Percentiles rank a stretch among this genome's conserved stretches.
Conservation (phyloP, 2,888 invertebrate genomes). For the Drosophila kuntzei region DNA sequence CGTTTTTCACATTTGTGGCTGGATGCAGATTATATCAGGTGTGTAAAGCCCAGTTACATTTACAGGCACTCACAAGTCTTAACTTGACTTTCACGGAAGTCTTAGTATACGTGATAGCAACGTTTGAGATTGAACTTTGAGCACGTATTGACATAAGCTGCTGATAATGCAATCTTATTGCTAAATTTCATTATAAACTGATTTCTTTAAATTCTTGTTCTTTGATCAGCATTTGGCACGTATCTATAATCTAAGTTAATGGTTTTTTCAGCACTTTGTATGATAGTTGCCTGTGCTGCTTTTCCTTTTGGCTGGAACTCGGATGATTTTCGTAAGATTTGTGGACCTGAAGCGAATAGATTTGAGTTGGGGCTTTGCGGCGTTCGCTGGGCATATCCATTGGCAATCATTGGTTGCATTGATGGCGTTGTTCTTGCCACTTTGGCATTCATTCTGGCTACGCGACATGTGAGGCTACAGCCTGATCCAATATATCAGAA, state of each 20-base stretch:
- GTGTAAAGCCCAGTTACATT: slow-evolving; percentile 74
- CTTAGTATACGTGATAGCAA: slow-evolving; percentile 30
- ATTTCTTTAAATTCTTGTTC: slow-evolving; percentile 27
- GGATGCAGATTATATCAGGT: slow-evolving; percentile 98
- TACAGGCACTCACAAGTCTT: slow-evolving; percentile 12
- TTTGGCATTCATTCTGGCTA: slow-evolving; percentile 96
- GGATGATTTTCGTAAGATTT: slow-evolving; percentile 92
- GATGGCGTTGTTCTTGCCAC: slow-evolving; percentile 87
- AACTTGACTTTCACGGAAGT: slow-evolving; percentile 42
- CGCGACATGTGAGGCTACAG: slow-evolving; percentile 93
- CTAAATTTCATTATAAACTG: slow-evolving; percentile 17
- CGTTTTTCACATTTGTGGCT: slow-evolving; percentile 96
- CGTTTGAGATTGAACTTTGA: slow-evolving; percentile 28
- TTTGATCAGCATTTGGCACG: slow-evolving; percentile 51
- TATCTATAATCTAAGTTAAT: slow-evolving; percentile 30
- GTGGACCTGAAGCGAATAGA: slow-evolving; percentile 92
- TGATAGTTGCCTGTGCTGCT: slow-evolving; percentile 94
- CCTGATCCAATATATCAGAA: slow-evolving; percentile 92
- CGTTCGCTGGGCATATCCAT: slow-evolving; percentile 96
- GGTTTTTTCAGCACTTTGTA: slow-evolving; percentile 90
- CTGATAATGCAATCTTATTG: slow-evolving; percentile 31
- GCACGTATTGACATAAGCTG: slow-evolving; percentile 47
- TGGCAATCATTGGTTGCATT: slow-evolving; percentile 92
- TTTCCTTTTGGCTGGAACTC: slow-evolving; percentile 97
- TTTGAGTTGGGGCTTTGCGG: slow-evolving; percentile 93